Evolutionary conservation across 2,888 invertebrate genomes (phyloP), one percentile per base, ranked within the genome.

Genomic region (Priocnemis perturbator): DNA sequence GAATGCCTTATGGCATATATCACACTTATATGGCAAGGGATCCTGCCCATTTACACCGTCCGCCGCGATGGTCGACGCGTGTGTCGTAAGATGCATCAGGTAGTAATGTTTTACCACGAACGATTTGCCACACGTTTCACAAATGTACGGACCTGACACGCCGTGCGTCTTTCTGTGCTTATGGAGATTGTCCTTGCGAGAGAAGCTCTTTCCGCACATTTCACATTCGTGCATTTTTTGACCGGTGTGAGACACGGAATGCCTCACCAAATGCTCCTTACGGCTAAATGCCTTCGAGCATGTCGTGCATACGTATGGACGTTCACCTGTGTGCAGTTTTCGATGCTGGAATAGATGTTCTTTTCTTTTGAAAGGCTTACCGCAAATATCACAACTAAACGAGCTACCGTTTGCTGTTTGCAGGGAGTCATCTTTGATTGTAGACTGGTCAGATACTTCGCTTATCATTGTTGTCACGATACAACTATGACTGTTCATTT

Each of bases 291-390:
- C 91, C 81, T 94, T 93, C 55, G 91, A 90, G 83, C 94, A 94
- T 48, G 92, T 91, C 0, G 91, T 90, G 75, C 94, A 94, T 21
- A 91, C 92, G 80, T 93, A 94, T 0, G 94, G 94, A 55, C 94
- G 90, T 71, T 93, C 90, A 5, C 93, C 93, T 0, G 92, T 92
- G 79, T 94, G 94, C 0, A 93, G 86, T 82, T 93, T 93, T 0
- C 92, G 89, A 80, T 94, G 94, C 75, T 94, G 94, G 68, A 92
- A 93, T 0, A 94, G 88, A 82, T 94, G 93, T 81, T 94, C 94
- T 83, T 93, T 92, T 75, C 94, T 90, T 82, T 93, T 93, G 81
- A 94, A 94, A 0, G 91, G 91, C 74, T 93, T 93, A 5, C 90
- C 90, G 83, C 94, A 94, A 17, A 92, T 89, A 48, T 92, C 91